Base-by-base conservation (phyloP, 2,113 vertebrate genomes). In the Phycodurus eques region DNA sequence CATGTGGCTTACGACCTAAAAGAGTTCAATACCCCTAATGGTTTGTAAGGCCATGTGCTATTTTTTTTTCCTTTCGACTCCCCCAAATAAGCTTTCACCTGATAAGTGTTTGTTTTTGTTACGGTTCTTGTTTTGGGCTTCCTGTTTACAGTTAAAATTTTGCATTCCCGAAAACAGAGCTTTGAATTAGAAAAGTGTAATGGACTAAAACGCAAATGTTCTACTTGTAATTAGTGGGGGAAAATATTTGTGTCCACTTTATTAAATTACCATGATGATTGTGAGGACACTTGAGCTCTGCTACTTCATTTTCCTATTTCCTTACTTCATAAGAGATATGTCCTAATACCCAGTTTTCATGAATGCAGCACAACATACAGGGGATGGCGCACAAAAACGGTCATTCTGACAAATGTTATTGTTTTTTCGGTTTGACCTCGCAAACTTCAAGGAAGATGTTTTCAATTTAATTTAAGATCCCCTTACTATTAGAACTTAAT, bases 101-200 rank as follows among this genome's bases (percentile, higher is more conserved):
- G 59, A 61, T 35, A 61, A 35, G 11, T 7, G 15, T 61, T 35
- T 61, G 59, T 61, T 61, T 61, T 31, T 61, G 14, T 39, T 39
- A 6, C 35, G 6, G 35, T 61, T 61, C 31, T 27, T 8, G 31
- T 14, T 59, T 11, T 31, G 56, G 56, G 13, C 8, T 61, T 61
- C 59, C 59, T 33, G 59, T 61, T 61, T 61, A 61, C 6, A 61
- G 59, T 61, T 61, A 35, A 5, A 54, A 61, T 61, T 61, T 35
- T 35, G 14, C 59, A 35, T 61, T 61, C 59, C 31, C 57, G 27
- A 27, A 60, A 60, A 33, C 12, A 60, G 57, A 60, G 13, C 13
- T 60, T 59, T 60, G 27, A 33, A 33, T 33, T 1, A 15, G 13
- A 22, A 60, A 33, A 14, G 31, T 19, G 31, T 1, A 61, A 19